These are phyloP conservation scores for Helogale parvula DNA, from an alignment of 2,113 vertebrate genomes.

Conservation along the genomic window DNA sequence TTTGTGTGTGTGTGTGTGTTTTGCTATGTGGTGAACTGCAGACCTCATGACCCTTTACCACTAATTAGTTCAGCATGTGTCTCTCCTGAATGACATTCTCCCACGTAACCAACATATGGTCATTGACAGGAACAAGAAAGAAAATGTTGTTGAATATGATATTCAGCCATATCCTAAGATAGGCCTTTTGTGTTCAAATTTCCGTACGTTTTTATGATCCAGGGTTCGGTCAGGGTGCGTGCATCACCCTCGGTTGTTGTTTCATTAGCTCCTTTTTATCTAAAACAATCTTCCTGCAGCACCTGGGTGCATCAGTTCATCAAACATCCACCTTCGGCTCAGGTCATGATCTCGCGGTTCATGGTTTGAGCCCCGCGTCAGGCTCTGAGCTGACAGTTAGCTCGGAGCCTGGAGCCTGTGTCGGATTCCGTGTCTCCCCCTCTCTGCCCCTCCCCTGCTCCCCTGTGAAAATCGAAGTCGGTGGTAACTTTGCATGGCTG, in stretches of 20 bases:
- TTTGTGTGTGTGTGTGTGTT: background rate
- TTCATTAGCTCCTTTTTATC: background rate
- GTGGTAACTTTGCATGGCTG: background rate
- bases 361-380: too few species aligned
- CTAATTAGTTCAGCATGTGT: background rate
- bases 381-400: too few species aligned
- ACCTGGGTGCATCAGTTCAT: too few species aligned
- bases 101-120: background rate
- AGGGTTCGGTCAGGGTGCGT: background rate
- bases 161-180: background rate
- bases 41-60: too few species aligned
- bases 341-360: too few species aligned
- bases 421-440: too few species aligned
- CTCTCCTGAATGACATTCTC: background rate
- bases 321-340: too few species aligned
- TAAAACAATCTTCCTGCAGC: background rate
- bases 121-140: background rate
- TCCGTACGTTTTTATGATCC: background rate
- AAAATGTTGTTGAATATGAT: background rate
- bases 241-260: too few species aligned
- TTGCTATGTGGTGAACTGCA: too few species aligned
- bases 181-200: background rate
- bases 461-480: background rate
- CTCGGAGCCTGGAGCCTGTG: too few species aligned
- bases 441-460: too few species aligned